Base-by-base conservation (phyloP, 2,888 invertebrate species). In the Rugalucina vietnamica region DNA sequence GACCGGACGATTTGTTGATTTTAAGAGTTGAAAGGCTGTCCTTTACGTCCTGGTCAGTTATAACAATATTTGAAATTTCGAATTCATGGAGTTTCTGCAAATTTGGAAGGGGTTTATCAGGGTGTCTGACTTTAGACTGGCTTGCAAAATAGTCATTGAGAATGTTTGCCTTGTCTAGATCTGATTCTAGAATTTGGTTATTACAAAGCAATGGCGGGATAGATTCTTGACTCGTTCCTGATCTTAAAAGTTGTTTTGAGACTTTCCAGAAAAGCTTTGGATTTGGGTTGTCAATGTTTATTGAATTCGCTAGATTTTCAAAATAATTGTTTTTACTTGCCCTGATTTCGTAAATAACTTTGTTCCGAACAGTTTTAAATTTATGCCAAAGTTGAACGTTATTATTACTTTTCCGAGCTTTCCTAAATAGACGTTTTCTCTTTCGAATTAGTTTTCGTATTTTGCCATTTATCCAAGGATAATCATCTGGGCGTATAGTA, bases 351-450 rank as follows among this genome's bases (percentile, higher is more conserved):
- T 43, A 24, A n/a, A 37, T 43, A 18, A 37, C n/a, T 18, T 37
- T 43, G 43, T 73, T 73, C 24, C 73, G 34, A 12, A 32, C 27
- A 24, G n/a, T 27, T 73, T 32, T 73, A 73, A 73, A 73, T 18
- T 73, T 43, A 24, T 34, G 43, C 73, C 73, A 73, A 43, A n/a
- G 14, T 18, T n/a, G 27, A 14, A n/a, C n/a, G n/a, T 37, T n/a
- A 73, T 34, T 43, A 24, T 37, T 24, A 10, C 21, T 21, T 43
- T 27, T 8, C 49, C 43, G 37, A 73, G 37, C 37, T 43, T 73
- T 37, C 18, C 37, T 37, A 32, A 39, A 37, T 21, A 73, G 18
- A 37, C 37, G 34, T 21, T 73, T 73, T 10, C 73, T 18, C 24
- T 37, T 43, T 27, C 49, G n/a, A 43, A 43, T 73, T 24, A 73